Evolutionary conservation across 2,888 invertebrate species (phyloP).

Genomic region (Metalampra italica): DNA sequence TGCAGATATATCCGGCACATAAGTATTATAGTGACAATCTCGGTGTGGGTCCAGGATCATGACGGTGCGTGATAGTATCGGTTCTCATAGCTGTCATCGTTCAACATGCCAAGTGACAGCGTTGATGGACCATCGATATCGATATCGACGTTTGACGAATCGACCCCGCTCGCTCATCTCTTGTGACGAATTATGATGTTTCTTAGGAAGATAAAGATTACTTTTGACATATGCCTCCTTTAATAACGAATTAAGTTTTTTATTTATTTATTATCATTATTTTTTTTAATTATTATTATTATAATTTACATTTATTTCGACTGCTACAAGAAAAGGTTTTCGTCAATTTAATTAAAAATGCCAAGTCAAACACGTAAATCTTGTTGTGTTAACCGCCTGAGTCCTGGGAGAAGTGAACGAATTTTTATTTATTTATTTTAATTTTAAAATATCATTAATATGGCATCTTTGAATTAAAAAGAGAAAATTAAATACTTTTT

Average conservation of each 20-base stretch:
- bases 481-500: too few species aligned
- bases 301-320: background rate
- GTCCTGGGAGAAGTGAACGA: too few species aligned
- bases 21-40: background rate
- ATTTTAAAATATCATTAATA: too few species aligned
- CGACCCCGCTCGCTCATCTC: slow-evolving; percentile 36
- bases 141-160: slow-evolving; percentile 38
- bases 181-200: slow-evolving; percentile 43
- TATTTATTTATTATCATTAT: too few species aligned
- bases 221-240: slow-evolving; percentile 45
- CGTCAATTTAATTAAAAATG: too few species aligned
- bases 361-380: too few species aligned
- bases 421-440: too few species aligned
- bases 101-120: slow-evolving; percentile 54
- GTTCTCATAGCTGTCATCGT: slow-evolving; percentile 42
- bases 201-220: slow-evolving; percentile 41
- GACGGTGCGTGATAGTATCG: slow-evolving; percentile 31
- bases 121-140: slow-evolving; percentile 58
- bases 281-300: background rate
- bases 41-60: slow-evolving; percentile 22
- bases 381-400: too few species aligned
- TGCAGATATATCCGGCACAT: background rate
- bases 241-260: too few species aligned
- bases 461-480: too few species aligned
- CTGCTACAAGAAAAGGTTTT: background rate